These are phyloP conservation scores for Sarcophilus harrisii DNA, from an alignment of 2,797 vertebrate species.

Conservation along the genomic window DNA sequence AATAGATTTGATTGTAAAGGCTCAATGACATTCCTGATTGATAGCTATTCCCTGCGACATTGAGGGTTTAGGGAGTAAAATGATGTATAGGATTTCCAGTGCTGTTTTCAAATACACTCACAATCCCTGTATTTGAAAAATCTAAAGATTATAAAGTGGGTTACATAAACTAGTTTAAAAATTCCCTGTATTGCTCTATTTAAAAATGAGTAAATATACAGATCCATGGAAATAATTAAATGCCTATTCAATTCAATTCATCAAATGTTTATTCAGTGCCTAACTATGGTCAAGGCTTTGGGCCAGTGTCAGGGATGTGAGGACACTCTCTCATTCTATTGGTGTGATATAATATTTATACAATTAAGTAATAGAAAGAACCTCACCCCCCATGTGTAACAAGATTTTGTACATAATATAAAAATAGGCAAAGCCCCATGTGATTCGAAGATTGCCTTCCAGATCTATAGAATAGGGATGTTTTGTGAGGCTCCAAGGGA, in stretches of 20 bases:
- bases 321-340: not conserved
- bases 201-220: not conserved
- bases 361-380: not conserved
- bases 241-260: not conserved
- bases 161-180: not conserved
- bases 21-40: conserved; percentile 16
- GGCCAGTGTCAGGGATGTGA: not conserved
- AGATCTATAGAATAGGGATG: not conserved
- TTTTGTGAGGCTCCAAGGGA: not conserved
- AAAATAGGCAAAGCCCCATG: not conserved
- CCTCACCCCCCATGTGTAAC: fast-evolving
- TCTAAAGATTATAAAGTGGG: not conserved
- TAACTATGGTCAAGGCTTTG: not conserved
- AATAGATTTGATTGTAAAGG: not conserved
- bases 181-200: not conserved
- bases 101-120: conserved; percentile 14
- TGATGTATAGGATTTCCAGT: not conserved
- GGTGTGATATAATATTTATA: not conserved
- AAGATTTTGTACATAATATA: not conserved
- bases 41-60: conserved; percentile 33
- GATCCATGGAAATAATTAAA: not conserved
- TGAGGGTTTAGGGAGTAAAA: conserved; percentile 16
- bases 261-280: not conserved
- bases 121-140: not conserved
- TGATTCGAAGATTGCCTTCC: not conserved